Evolutionary conservation across 2,113 vertebrate species (phyloP).

Genomic region (Microcebus ravelobensis): DNA sequence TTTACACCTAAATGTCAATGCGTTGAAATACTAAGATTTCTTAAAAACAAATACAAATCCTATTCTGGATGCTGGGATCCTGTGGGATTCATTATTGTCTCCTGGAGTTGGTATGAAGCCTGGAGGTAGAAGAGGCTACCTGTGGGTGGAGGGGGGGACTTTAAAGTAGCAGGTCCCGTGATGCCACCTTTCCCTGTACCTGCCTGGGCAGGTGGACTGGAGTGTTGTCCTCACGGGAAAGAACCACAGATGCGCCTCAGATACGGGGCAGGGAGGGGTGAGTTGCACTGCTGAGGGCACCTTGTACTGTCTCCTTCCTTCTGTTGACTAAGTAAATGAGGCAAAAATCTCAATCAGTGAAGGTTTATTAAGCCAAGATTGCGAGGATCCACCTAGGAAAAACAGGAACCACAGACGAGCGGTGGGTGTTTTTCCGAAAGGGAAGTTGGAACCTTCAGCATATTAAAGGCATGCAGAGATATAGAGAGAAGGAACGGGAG

Average conservation of each 20-base stretch:
- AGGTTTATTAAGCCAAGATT: too few species aligned
- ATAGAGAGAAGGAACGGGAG: too few species aligned
- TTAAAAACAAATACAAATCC: background rate
- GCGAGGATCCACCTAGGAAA: too few species aligned
- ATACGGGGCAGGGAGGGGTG: background rate
- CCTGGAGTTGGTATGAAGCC: background rate
- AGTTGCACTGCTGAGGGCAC: background rate
- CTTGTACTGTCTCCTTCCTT: too few species aligned
- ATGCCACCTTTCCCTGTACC: background rate
- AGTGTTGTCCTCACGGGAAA: background rate
- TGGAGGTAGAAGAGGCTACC: background rate
- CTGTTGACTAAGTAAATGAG: too few species aligned
- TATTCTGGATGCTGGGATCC: background rate
- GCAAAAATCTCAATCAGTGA: too few species aligned
- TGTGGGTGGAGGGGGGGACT: background rate
- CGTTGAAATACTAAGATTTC: background rate
- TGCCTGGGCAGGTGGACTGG: background rate
- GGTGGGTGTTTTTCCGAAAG: too few species aligned
- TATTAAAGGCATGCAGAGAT: too few species aligned
- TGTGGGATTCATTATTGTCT: background rate
- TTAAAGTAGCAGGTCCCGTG: fast-evolving
- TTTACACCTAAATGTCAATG: background rate
- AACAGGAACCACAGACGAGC: too few species aligned
- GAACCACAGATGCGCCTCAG: background rate
- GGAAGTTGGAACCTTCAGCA: too few species aligned